Base-by-base conservation (phyloP, 2,888 invertebrate species). In the Aleiodes alternator region DNA sequence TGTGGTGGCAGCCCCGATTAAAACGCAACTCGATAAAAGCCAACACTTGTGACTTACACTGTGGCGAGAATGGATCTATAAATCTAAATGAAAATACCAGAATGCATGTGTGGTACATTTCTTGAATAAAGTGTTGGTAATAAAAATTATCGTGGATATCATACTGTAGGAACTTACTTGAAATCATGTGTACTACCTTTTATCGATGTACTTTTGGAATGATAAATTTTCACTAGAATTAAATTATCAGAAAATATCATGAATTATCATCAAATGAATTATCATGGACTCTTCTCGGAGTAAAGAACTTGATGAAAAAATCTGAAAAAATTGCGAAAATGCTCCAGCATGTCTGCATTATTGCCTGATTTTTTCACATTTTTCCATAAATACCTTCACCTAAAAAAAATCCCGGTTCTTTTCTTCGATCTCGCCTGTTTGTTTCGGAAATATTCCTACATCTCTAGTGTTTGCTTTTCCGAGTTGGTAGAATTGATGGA, bases 21-120 rank as follows among this genome's bases (percentile, higher is more conserved):
- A 78, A 76, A 78, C 69, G 50, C 72, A 71, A 73, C 78, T 76
- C 68, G 78, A 78, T 78, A 76, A 76, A 74, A 73, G 59, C 69
- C 71, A 59, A 59, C 64, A 64, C 72, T 43, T 56, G 55, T 72
- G 43, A 55, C 68, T 71, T 31, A 68, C 68, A 59, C 70, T 66
- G 48, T 23, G 64, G 48, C n/a, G 64, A 51, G 51, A 72, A 72
- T 72, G 53, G 55, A 34, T 72, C 64, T 64, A 72, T 72, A 72
- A 72, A 72, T 72, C 72, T 72, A 14, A 61, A 16, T 11, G 50
- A 16, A 53, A 38, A 61, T 23, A 34, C 34, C 48, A 29, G n/a
- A 61, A 61, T 64, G 53, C 51, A 34, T 61, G 61, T 61, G 61
- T 31, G 57, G 57, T 57, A 57, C 12, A 4, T 61, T 43, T 38